Conservation (phyloP, 2,113 vertebrate species). For the Malurus cyaneus region DNA sequence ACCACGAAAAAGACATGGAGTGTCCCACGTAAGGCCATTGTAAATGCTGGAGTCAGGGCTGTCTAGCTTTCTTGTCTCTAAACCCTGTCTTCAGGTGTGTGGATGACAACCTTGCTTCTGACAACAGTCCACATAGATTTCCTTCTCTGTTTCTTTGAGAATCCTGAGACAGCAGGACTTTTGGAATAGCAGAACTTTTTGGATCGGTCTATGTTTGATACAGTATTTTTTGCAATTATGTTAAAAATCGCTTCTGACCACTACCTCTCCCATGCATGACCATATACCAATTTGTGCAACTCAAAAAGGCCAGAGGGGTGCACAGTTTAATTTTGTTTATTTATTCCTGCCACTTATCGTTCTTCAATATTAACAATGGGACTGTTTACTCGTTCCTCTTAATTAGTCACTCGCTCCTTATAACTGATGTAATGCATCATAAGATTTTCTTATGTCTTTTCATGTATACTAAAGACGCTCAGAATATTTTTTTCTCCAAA, state of each 20-base stretch:
- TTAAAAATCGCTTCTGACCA: not conserved
- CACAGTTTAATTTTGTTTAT: slow-evolving; percentile 55
- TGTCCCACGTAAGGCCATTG: not conserved
- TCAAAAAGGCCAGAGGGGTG: not conserved
- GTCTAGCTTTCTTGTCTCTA: not conserved
- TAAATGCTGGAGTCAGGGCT: not conserved
- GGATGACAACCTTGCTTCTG: not conserved
- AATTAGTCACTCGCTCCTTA: slow-evolving; percentile 31
- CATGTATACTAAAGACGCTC: slow-evolving; percentile 73
- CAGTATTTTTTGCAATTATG: not conserved
- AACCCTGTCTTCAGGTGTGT: not conserved
- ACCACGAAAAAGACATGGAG: not conserved
- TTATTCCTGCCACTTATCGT: slow-evolving; percentile 56
- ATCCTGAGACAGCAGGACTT: not conserved
- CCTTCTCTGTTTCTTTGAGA: not conserved
- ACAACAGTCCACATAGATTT: not conserved
- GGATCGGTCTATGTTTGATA: not conserved
- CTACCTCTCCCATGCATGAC: not conserved
- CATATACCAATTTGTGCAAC: not conserved
- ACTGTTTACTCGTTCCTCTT: not conserved
- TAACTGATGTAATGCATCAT: slow-evolving; percentile 66
- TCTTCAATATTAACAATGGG: slow-evolving; percentile 42
- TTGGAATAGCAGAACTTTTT: not conserved
- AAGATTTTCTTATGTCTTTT: slow-evolving; percentile 72
- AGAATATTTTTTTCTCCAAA: slow-evolving; percentile 70